Conservation (phyloP, 2,888 invertebrate genomes). For the Dolichopus griseipennis region DNA sequence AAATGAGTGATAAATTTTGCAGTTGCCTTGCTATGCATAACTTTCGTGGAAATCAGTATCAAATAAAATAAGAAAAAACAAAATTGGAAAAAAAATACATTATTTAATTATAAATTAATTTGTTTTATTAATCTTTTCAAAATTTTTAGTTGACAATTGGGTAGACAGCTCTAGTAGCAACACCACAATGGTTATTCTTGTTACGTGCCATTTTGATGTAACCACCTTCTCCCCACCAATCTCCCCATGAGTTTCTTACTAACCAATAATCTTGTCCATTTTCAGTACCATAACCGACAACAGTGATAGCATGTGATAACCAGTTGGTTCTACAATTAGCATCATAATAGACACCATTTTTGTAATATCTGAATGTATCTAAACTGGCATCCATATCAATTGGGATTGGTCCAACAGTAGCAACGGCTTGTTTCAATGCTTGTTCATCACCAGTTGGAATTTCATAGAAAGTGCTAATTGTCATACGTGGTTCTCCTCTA, state of each 20-base stretch:
- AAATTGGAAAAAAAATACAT: too few relatives aligned
- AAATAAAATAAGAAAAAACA: too few relatives aligned
- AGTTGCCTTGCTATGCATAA: too few relatives aligned
- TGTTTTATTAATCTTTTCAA: too few relatives aligned
- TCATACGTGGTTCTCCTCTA: slow-evolving; percentile 25
- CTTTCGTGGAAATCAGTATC: too few relatives aligned
- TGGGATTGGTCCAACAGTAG: slow-evolving; percentile 67
- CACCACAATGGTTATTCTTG: slow-evolving; percentile 67
- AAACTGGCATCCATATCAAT: slow-evolving; percentile 76
- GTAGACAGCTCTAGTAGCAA: slow-evolving; percentile 45
- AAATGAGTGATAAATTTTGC: too few relatives aligned
- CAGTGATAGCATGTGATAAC: slow-evolving; percentile 59
- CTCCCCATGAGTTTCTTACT: slow-evolving; percentile 55
- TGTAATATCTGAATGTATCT: slow-evolving; percentile 69
- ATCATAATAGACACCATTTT: slow-evolving; percentile 64
- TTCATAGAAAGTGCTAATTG: neutral
- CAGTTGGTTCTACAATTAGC: slow-evolving; percentile 51
- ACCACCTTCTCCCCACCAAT: slow-evolving; percentile 64
- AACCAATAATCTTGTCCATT: slow-evolving; percentile 33
- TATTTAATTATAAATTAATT: too few relatives aligned
- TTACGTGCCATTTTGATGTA: slow-evolving; percentile 78
- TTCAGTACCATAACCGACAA: slow-evolving; percentile 20
- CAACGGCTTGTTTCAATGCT: slow-evolving; percentile 60
- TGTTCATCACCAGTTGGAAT: slow-evolving; percentile 51
- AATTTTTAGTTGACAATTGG: slow-evolving; percentile 40